Base-by-base conservation (phyloP, 30 jellyfish, hydroid and myxozoan genomes). In the Chironex yamaguchii region DNA sequence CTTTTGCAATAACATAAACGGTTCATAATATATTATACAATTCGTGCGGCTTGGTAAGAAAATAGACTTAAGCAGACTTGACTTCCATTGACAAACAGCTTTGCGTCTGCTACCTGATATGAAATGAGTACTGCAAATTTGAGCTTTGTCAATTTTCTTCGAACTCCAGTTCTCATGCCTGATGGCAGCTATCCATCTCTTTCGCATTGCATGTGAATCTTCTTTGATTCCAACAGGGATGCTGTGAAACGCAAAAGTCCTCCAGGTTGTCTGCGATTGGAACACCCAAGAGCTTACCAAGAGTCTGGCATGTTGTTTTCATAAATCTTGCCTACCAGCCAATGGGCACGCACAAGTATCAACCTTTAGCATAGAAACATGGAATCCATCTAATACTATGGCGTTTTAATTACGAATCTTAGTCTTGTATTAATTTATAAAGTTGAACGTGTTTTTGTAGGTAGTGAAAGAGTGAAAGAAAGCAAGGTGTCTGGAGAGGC, bases 401-500 rank as follows among this genome's bases (percentile, higher is more conserved):
- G 62, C n/a, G 62, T n/a, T 48, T 48, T 48, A 48, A 48, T n/a
- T n/a, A n/a, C n/a, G n/a, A n/a, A n/a, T 48, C 62, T 12, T n/a
- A 9, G 62, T 12, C 12, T 48, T 48, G 62, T 9, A 48, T n/a
- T 48, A 48, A n/a, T n/a, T 29, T 12, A 29, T 29, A 13, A 25
- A 3, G 1, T 52, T 76, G 4, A 2, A 2, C 23, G 1, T 54
- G 14, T 23, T 84, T 23, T 36, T 76, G 0, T 36, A 93, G 98
- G 98, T 0, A 93, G 90, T 76, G 98, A 89, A 53, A 81, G 97
- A 50, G 99, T 88, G 58, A 83, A 89, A 54, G 97, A 88, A 50
- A 88, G 97, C 24, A 94, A 94, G 53, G 49, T 91, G 4, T 82
- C 96, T n/a, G 99, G 99, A 71, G 97, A 89, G 34, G 95, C 97